phyloP scores from a whole-genome alignment of 2,888 invertebrate genomes.

The Drosophila austrosaltans region DNA sequence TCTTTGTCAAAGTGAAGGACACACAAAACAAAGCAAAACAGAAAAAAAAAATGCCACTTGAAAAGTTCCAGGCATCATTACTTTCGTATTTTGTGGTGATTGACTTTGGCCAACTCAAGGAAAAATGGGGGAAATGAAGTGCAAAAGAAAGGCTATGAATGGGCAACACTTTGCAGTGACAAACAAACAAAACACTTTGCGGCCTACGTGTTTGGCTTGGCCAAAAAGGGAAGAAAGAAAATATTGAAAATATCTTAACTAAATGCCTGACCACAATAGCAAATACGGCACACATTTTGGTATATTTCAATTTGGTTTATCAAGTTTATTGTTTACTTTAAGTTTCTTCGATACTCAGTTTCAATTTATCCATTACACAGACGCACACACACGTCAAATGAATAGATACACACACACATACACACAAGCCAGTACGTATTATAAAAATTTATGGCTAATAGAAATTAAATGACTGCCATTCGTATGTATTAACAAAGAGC shows the following conservation, averaged over 20 bases:
- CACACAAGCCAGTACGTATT: constrained; percentile 26
- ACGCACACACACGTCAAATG: constrained; percentile 24
- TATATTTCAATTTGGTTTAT: constrained; percentile 31
- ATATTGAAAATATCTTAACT: constrained; percentile 18
- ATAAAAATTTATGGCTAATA: constrained; percentile 65
- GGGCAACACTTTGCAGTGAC: constrained; percentile 36
- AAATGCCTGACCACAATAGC: constrained; percentile 23
- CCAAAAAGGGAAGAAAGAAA: constrained; percentile 3
- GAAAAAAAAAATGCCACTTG: constrained; percentile 55
- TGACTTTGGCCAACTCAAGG: constrained; percentile 44
- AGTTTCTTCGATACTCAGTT: constrained; percentile 26
- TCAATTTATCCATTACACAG: constrained; percentile 45
- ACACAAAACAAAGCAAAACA: constrained; percentile 18
- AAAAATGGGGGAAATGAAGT: constrained; percentile 23
- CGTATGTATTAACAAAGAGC: constrained; percentile 62
- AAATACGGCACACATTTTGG: constrained; percentile 31
- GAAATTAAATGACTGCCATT: constrained; percentile 73
- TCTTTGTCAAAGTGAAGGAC: constrained; percentile 10
- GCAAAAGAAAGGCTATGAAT: constrained; percentile 38
- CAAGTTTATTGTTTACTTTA: constrained; percentile 6
- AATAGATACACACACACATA: constrained; percentile 27
- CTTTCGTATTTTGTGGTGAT: constrained; percentile 71
- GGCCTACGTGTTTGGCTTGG: constrained; percentile 40
- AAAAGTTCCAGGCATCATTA: constrained; percentile 64
- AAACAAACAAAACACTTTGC: constrained; percentile 56